Evolutionary conservation across 1,140 invertebrate genomes (phyloP), one percentile per base, ranked within the genome.

Genomic region (Drosophila melanica): DNA sequence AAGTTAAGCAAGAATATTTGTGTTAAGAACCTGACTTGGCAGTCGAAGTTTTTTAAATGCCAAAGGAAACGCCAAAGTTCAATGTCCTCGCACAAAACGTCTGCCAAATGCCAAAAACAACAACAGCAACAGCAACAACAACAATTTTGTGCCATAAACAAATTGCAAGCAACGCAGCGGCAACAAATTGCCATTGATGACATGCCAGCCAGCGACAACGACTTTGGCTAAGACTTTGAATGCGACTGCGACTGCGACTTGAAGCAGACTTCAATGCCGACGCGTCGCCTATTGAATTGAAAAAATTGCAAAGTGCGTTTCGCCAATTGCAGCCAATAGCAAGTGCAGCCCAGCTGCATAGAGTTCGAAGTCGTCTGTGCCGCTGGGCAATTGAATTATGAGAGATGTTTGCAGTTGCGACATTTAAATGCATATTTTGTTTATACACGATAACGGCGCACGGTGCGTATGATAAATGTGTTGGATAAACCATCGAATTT

Each of bases 381-480:
- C 75, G 68, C 60, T 79, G 79, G 59, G 45, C 60, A 59, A 63
- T 75, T 85, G 78, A 87, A 62, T 78, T 85, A 87, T 87, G 82
- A 70, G 65, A 67, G 63, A 73, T 76, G 53, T 53, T 63, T 59
- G 53, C 48, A 33, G 54, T 63, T 55, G 78, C 48, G 82, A 86
- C 81, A 86, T 59, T 87, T 79, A 72, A 78, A 87, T 79, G 79
- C 59, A 63, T 65, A n/a, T 47, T 75, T 57, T 23, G n/a, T 41
- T 35, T 27, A 69, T 60, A 35, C 37, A 12, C 48, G 51, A 39
- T 58, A 53, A 62, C 41, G 68, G 66, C 67, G 23, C 64, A 81
- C 67, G 44, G 59, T 89, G 82, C 84, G 82, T 87, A 77, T 87
- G 84, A 87, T 89, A 44, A 89, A 89, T 89, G 65, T 66, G 51